These are phyloP conservation scores for Hypanus sabinus DNA, from an alignment of 2,113 vertebrate species.

Conservation along the genomic window DNA sequence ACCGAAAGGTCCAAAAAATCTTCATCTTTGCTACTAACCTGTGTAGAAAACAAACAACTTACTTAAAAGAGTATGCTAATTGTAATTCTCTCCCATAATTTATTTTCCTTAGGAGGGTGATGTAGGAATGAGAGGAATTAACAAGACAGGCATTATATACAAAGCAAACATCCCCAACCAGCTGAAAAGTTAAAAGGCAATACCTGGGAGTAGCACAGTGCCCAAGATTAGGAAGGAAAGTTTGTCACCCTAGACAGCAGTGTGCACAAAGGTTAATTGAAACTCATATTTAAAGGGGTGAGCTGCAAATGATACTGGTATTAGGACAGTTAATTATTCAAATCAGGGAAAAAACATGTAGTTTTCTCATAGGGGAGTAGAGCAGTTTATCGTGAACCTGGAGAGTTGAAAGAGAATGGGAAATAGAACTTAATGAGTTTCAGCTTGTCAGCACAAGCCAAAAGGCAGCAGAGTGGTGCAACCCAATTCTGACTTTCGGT, in stretches of 20 bases:
- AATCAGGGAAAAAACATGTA: too few relatives aligned
- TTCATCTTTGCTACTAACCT: slow-evolving; percentile 93
- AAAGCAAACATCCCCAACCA: background rate
- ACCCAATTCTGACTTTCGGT: too few relatives aligned
- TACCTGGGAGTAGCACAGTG: background rate
- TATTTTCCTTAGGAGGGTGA: background rate
- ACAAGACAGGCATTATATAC: background rate
- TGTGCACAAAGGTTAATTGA: background rate
- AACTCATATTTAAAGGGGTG: too few relatives aligned
- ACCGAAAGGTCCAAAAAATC: slow-evolving; percentile 87
- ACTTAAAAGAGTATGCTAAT: background rate
- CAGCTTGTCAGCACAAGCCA: too few relatives aligned
- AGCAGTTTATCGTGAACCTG: too few relatives aligned
- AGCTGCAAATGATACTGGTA: too few relatives aligned
- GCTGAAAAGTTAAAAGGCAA: background rate
- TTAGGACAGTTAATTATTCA: too few relatives aligned
- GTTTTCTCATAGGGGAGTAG: too few relatives aligned
- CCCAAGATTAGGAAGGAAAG: background rate
- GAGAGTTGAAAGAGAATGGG: too few relatives aligned
- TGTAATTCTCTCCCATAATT: background rate
- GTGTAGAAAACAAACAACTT: background rate
- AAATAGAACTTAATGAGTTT: too few relatives aligned
- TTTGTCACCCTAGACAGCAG: background rate
- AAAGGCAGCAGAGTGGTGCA: too few relatives aligned
- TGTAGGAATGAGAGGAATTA: too few relatives aligned